Conservation (phyloP, 2,888 invertebrate genomes). For the Diaperis boleti region DNA sequence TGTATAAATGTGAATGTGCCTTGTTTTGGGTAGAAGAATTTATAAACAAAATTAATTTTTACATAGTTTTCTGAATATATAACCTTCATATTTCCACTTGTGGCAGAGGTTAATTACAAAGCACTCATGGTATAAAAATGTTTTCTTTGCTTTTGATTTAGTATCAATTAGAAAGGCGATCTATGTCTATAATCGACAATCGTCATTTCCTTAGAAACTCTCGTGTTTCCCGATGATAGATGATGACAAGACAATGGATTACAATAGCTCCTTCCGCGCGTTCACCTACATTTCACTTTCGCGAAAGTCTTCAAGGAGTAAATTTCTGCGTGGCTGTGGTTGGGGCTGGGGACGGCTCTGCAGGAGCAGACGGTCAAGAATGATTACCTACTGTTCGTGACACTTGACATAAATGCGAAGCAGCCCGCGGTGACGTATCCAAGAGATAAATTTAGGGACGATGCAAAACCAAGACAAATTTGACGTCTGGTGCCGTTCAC, state of each 20-base stretch:
- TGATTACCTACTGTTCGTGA: conserved; percentile 45
- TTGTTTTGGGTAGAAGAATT: too few species aligned
- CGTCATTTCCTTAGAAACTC: not conserved
- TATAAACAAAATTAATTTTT: too few species aligned
- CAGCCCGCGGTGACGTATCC: conserved; percentile 36
- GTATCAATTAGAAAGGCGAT: not conserved
- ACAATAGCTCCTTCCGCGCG: conserved; percentile 20
- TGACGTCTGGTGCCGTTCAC: conserved; percentile 10
- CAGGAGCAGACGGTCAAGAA: conserved; percentile 44
- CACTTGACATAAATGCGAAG: conserved; percentile 43
- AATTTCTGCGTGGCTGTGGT: conserved; percentile 13
- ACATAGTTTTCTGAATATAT: too few species aligned
- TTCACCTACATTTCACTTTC: conserved; percentile 29
- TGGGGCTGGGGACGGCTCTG: too few species aligned
- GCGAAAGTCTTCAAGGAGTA: conserved; percentile 29
- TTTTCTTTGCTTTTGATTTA: not conserved
- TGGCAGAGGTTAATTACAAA: too few species aligned
- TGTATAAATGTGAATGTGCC: too few species aligned
- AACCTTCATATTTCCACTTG: too few species aligned
- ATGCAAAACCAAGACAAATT: conserved; percentile 35
- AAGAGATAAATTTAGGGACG: conserved; percentile 33
- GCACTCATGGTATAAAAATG: too few species aligned
- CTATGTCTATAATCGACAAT: too few species aligned
- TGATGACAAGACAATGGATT: conserved; percentile 45
- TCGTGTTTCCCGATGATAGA: conserved; percentile 38